A percentile compares a stretch with the other conserved stretches of the same genome.
Conservation (phyloP, 2,113 vertebrate genomes). For the Poeciliopsis turrubarensis region DNA sequence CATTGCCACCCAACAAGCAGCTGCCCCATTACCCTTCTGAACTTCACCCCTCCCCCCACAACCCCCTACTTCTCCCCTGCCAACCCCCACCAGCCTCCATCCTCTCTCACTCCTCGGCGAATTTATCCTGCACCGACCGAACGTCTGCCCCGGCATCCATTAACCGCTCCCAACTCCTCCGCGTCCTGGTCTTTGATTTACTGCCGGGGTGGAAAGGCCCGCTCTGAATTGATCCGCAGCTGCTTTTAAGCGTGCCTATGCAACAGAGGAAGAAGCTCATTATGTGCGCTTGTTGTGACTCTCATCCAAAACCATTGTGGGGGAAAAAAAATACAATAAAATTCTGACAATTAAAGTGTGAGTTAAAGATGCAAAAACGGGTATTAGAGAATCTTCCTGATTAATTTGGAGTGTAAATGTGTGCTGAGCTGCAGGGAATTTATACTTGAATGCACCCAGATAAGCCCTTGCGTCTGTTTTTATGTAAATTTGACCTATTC, state of each 20-base stretch:
- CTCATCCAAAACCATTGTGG: constrained; percentile 21
- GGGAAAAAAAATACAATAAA: background rate
- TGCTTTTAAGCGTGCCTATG: constrained; percentile 31
- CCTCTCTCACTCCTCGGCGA: constrained; percentile 46
- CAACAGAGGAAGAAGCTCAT: constrained; percentile 15
- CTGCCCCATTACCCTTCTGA: constrained; percentile 57
- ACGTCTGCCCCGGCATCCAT: constrained; percentile 66
- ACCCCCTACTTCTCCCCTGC: background rate
- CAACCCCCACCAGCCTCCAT: background rate
- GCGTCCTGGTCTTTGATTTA: constrained; percentile 62
- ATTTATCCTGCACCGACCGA: constrained; percentile 42
- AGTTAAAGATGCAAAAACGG: constrained; percentile 21
- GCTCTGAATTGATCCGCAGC: constrained; percentile 47
- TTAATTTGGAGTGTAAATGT: constrained; percentile 30
- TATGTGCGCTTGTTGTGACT: constrained; percentile 5
- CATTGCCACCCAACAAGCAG: constrained; percentile 67
- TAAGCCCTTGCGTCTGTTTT: constrained; percentile 56
- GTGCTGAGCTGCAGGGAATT: constrained; percentile 12
- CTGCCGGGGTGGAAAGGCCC: constrained; percentile 36
- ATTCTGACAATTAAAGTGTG: background rate
- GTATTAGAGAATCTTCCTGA: constrained; percentile 21
- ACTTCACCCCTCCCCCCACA: constrained; percentile 19
- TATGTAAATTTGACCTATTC: constrained; percentile 76
- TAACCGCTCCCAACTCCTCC: constrained; percentile 50
- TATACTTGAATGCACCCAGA: constrained; percentile 32